A percentile compares a stretch with the other conserved stretches of the same genome.
Evolutionary conservation across 2,113 vertebrate genomes (phyloP).

Genomic region (Myotis brandtii): DNA sequence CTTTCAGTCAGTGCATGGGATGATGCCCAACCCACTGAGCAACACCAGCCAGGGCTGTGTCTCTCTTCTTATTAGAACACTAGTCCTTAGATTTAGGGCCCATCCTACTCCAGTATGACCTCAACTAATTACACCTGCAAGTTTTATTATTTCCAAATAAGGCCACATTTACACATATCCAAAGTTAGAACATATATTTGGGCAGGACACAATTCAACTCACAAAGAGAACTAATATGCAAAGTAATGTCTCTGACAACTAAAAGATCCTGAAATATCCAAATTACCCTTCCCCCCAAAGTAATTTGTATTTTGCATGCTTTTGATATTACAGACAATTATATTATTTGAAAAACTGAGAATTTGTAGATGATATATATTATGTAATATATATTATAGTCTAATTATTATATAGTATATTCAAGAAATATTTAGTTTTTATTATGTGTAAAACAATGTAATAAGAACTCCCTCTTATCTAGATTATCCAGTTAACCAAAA

Average conservation of each 20-base stretch:
- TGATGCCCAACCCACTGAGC: too few relatives aligned
- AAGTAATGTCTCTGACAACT: background rate
- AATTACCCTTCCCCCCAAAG: background rate
- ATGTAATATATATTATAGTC: background rate
- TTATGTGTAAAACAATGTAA: background rate
- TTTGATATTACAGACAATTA: background rate
- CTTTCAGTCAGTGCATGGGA: too few relatives aligned
- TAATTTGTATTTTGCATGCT: background rate
- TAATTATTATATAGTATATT: background rate
- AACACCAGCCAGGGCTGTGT: background rate
- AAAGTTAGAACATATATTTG: background rate
- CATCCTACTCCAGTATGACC: background rate
- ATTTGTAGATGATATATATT: background rate
- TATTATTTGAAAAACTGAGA: conserved; percentile 28
- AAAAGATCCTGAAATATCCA: background rate
- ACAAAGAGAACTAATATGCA: background rate
- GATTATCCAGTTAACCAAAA: background rate
- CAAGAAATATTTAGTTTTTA: conserved; percentile 28
- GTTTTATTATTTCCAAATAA: background rate
- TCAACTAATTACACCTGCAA: background rate
- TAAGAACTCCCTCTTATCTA: background rate
- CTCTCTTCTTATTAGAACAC: background rate
- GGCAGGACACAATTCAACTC: background rate
- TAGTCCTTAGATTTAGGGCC: background rate
- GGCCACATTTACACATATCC: background rate